Evolutionary conservation across 2,113 vertebrate species (phyloP).

Genomic region (Pelmatolapia mariae): DNA sequence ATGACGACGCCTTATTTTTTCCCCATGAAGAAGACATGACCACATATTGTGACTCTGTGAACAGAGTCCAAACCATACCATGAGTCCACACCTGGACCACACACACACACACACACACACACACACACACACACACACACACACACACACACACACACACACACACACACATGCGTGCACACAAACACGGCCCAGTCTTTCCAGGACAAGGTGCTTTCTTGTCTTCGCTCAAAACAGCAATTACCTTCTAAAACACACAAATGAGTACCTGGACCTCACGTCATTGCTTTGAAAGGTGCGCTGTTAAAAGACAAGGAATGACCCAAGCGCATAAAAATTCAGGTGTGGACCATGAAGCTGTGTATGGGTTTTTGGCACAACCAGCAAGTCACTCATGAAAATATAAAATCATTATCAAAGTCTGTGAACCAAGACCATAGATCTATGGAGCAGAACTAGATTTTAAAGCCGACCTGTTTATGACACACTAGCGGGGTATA

Average conservation of each 20-base stretch:
- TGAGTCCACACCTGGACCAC: background rate
- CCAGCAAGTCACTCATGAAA: background rate
- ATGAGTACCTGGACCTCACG: slow-evolving; percentile 48
- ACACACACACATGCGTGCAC: background rate
- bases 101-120: background rate
- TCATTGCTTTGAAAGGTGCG: slow-evolving; percentile 47
- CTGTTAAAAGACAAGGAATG: slow-evolving; percentile 13
- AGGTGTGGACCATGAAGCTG: background rate
- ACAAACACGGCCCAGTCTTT: background rate
- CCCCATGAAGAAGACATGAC: background rate
- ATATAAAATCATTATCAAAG: background rate
- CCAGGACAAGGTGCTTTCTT: background rate
- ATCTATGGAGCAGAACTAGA: background rate
- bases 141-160: background rate
- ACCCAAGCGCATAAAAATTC: background rate
- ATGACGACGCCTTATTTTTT: background rate
- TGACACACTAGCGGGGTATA: background rate
- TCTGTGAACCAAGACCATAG: background rate
- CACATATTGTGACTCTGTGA: background rate
- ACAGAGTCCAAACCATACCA: background rate
- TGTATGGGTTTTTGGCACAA: background rate
- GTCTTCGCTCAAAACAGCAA: slow-evolving; percentile 43
- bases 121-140: background rate
- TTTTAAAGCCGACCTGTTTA: background rate
- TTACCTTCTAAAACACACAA: slow-evolving; percentile 56